Conservation (phyloP, 2,797 vertebrate species). For the Myiotriccus ornatus region DNA sequence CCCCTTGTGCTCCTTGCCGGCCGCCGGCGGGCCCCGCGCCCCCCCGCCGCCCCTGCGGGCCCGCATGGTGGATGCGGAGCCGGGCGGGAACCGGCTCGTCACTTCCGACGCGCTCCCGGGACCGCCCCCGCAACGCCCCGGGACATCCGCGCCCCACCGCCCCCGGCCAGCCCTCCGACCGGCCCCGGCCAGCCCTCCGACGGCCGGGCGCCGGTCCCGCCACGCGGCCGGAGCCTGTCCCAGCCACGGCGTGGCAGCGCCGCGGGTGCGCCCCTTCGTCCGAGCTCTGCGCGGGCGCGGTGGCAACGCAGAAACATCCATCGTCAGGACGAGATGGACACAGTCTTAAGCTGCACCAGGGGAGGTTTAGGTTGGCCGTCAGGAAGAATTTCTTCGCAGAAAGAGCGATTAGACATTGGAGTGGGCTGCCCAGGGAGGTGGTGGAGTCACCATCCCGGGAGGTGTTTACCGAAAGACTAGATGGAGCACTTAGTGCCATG, state of each 20-base stretch:
- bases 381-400: not conserved
- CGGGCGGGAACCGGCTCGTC: not conserved
- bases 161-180: too few species aligned
- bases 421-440: not conserved
- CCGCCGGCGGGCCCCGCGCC: not conserved
- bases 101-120: not conserved
- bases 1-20: too few species aligned
- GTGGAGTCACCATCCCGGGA: not conserved
- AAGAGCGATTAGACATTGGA: not conserved
- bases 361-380: not conserved
- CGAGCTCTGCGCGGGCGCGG: not conserved
- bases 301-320: not conserved
- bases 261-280: not conserved
- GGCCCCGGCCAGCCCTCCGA: too few species aligned
- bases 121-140: not conserved
- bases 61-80: not conserved
- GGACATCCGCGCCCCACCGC: not conserved
- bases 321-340: fast-evolving
- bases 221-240: too few species aligned
- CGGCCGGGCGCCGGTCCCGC: too few species aligned
- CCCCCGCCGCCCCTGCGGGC: not conserved
- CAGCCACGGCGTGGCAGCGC: too few species aligned
- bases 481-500: not conserved
- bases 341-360: not conserved
- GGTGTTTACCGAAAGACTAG: not conserved